These are phyloP conservation scores for Agriopis leucophaearia DNA, from an alignment of 2,888 invertebrate genomes.

Conservation along the genomic window DNA sequence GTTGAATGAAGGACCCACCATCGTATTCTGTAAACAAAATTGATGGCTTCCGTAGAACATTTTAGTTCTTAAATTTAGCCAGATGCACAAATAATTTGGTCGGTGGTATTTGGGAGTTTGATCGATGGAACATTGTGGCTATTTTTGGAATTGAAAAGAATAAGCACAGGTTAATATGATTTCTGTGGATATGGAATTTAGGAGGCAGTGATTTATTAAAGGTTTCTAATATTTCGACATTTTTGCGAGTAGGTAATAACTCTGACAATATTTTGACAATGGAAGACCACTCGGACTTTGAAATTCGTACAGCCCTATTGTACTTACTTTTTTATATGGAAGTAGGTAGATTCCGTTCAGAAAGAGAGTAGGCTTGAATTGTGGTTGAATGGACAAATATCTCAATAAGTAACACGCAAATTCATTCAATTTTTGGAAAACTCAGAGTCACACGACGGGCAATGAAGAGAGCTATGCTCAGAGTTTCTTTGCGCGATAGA, in stretches of 20 bases:
- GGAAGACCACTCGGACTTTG: no score
- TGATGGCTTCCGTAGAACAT: background rate
- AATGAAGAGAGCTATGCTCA: no score
- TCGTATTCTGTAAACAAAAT: background rate
- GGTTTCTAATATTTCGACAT: conserved; percentile 5
- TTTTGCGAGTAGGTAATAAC: background rate
- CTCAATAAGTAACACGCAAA: no score
- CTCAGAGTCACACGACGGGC: no score
- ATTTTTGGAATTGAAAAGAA: conserved; percentile 14
- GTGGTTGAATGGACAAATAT: no score
- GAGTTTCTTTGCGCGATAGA: no score
- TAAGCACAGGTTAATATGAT: conserved; percentile 10
- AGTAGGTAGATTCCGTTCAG: no score
- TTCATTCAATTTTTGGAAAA: no score
- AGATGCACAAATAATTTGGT: background rate
- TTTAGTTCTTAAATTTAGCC: background rate
- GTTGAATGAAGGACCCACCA: background rate
- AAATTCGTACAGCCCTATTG: no score
- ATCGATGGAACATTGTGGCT: conserved; percentile 7
- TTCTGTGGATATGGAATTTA: background rate
- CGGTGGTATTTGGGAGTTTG: conserved; percentile 10
- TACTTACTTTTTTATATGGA: no score
- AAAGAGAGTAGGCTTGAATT: no score
- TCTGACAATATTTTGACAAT: no score
- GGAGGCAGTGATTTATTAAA: background rate